These are phyloP conservation scores for Atethmia centrago DNA, from an alignment of 2,888 invertebrate genomes.

Conservation along the genomic window DNA sequence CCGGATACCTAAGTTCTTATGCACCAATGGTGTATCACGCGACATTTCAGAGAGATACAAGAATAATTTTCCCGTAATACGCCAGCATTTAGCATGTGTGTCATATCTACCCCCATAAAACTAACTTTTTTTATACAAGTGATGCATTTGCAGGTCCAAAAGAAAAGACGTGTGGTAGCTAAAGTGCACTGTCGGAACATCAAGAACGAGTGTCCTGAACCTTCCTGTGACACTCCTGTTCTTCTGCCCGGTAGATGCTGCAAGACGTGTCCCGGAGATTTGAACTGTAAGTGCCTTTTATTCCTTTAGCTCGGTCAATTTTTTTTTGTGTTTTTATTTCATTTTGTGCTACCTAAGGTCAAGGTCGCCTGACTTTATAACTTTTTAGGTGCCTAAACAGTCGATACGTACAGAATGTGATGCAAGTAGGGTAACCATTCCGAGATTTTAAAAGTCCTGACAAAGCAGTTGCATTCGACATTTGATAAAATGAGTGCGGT, in stretches of 20 bases:
- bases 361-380: no score
- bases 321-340: not conserved
- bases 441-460: not conserved
- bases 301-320: not conserved
- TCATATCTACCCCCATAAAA: constrained; percentile 5
- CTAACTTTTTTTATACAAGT: constrained; percentile 14
- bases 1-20: no score
- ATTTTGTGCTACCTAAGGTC: no score
- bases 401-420: not conserved
- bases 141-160: constrained; percentile 92
- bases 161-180: constrained; percentile 96
- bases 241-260: constrained; percentile 96
- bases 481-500: not conserved
- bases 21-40: no score
- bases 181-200: constrained; percentile 97
- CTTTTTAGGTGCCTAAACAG: not conserved
- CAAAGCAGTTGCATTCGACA: not conserved
- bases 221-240: constrained; percentile 96
- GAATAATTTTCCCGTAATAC: no score
- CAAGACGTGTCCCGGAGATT: constrained; percentile 96
- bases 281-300: constrained; percentile 91
- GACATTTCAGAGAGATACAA: no score
- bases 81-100: constrained; percentile 15
- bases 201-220: constrained; percentile 97
- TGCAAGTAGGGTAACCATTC: not conserved